Conservation (phyloP, 2,113 vertebrate species). For the Salvelinus sp. region DNA sequence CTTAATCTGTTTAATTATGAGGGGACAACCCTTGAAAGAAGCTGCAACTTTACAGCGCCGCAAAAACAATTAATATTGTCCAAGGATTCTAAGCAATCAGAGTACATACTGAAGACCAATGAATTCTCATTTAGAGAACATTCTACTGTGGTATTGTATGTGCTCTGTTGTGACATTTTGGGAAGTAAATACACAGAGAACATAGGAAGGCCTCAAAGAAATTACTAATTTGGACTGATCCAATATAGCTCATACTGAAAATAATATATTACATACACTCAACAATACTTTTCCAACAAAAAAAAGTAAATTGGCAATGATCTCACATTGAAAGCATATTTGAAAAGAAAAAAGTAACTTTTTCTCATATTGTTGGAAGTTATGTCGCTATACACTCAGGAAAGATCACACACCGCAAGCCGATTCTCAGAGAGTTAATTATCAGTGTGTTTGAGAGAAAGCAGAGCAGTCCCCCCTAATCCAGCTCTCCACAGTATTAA, state of each 20-base stretch:
- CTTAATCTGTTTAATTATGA: constrained; percentile 4
- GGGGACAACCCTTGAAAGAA: not conserved
- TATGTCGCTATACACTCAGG: no score
- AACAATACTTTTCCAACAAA: no score
- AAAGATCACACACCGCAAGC: no score
- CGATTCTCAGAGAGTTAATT: no score
- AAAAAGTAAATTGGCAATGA: no score
- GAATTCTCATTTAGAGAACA: not conserved
- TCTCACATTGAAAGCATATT: no score
- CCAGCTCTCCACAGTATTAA: constrained; percentile 12
- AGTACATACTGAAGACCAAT: not conserved
- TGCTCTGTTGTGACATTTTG: not conserved
- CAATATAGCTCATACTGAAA: no score
- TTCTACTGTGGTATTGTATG: not conserved
- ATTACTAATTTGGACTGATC: no score
- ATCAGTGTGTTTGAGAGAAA: not conserved
- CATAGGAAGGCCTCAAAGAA: no score
- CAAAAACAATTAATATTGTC: not conserved
- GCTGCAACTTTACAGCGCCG: not conserved
- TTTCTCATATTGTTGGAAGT: no score
- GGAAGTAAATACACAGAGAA: not conserved
- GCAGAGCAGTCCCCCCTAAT: not conserved
- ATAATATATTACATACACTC: no score
- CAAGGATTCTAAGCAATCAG: not conserved
- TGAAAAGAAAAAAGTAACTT: no score